Base-by-base conservation (phyloP, 2,888 invertebrate genomes). In the Nemotelus pantherinus region DNA sequence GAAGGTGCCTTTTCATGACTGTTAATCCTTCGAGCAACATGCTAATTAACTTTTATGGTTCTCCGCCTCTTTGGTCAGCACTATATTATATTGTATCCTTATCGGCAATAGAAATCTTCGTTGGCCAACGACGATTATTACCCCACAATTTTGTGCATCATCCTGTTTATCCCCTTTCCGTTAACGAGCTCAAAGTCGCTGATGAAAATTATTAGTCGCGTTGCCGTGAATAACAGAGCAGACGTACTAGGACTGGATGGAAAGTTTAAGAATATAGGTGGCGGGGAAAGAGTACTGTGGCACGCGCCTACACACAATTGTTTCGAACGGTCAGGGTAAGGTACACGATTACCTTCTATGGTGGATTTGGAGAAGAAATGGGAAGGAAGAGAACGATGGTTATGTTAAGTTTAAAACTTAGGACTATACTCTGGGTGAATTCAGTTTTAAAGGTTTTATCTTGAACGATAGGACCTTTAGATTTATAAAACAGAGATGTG, bases 21-120 rank as follows among this genome's bases (percentile, higher is more conserved):
- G 72, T 63, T 74, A 63, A 76, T 55, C 65, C 50, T 65, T 44
- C 10, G 48, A 50, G 55, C 57, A 77, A 77, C 78, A 79, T 78
- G 78, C 77, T 79, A 79, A 79, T 79, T 79, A 79, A 79, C 79
- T 79, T 79, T 79, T 79, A 79, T 77, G 79, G 79, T 57, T 74
- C 78, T 74, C 79, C 78, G 72, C 77, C 79, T 79, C 60, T 78
- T 68, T 43, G 60, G 75, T 76, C 76, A 65, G 60, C 72, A 70
- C 53, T 71, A 77, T 77, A 77, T 76, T 67, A 72, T 57, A 65
- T 74, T 63, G 76, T 64, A 63, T 65, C 25, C 63, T 74, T 74
- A 74, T 74, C 74, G 39, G 25, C 39, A 74, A 74, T 74, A 74
- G 74, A 74, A 63, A 74, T 74, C 74, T 74, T 60, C 53, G 43